These are phyloP conservation scores for Sitophilus oryzae DNA, from an alignment of 1,140 invertebrate genomes.

Conservation along the genomic window DNA sequence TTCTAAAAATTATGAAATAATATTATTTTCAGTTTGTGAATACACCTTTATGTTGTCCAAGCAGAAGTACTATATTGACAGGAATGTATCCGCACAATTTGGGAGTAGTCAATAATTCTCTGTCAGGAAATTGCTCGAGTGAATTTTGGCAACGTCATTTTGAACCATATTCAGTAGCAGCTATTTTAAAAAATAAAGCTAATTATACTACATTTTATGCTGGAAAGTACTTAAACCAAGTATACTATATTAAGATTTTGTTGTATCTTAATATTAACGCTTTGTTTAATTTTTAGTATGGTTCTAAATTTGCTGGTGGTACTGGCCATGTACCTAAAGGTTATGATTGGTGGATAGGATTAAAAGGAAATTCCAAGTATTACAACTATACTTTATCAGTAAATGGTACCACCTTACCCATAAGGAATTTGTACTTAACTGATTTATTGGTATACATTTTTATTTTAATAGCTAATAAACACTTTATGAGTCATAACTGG, in stretches of 20 bases:
- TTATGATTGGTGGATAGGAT: slow-evolving; percentile 74
- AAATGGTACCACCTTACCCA: slow-evolving; percentile 62
- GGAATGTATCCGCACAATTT: slow-evolving; percentile 84
- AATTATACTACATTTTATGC: slow-evolving; percentile 77
- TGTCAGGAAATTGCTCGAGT: slow-evolving; percentile 69
- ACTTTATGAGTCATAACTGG: too few relatives aligned
- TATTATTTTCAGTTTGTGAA: slow-evolving; percentile 59
- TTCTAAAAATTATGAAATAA: neutral
- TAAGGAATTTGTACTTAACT: slow-evolving; percentile 70
- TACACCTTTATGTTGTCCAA: slow-evolving; percentile 83
- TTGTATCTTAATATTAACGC: neutral
- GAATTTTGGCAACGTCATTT: slow-evolving; percentile 56
- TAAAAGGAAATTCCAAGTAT: slow-evolving; percentile 80
- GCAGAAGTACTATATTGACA: slow-evolving; percentile 77
- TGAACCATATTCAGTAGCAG: slow-evolving; percentile 65
- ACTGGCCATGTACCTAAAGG: slow-evolving; percentile 65
- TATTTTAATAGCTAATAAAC: too few relatives aligned
- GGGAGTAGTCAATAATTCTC: slow-evolving; percentile 68
- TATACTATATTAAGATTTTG: slow-evolving; percentile 35
- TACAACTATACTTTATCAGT: slow-evolving; percentile 84
- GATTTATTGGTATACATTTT: slow-evolving; percentile 82
- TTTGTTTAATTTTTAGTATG: slow-evolving; percentile 52
- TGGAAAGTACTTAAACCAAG: slow-evolving; percentile 82
- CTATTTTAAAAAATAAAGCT: slow-evolving; percentile 50
- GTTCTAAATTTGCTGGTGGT: slow-evolving; percentile 51